Evolutionary conservation across 2,888 invertebrate species (phyloP), one percentile per base, ranked within the genome.

Genomic region (Drosophila limbata): DNA sequence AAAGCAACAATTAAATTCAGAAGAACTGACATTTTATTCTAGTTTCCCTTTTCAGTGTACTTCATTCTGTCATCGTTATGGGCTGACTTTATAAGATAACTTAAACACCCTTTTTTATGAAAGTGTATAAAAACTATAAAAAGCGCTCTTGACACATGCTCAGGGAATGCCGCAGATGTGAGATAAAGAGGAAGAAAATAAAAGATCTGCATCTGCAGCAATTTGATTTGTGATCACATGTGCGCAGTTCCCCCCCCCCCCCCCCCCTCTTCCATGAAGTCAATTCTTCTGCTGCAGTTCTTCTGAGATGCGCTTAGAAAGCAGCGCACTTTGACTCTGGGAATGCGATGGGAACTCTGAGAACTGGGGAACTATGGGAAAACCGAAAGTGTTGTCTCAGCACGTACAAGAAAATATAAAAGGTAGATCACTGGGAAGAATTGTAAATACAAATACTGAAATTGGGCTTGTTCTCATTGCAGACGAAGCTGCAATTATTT

Each of bases 211-310:
- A 79, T 55, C 69, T 44, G 69, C 64, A 69, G 40, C 70, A 56
- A 47, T 79, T 79, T 76, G 76, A 79, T 76, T 79, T 79, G 75
- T 75, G 51, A 39, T 40, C 78, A 67, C 10, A 40, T 61, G 74
- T 28, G 40, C 45, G 15, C 33, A n/a, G 37, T 33, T 39, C 42
- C n/a, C 19, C 13, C 9, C 1, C 8, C 21, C 35, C 19, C 42
- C n/a, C 19, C 13, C 9, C 1, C 8, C 21, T 31, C 19, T n/a
- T 9, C 37, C 31, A 4, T 1, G 3, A 37, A 37, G 35, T 19
- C 10, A 19, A 39, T 39, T 47, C 33, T 39, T 47, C 33, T 19
- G 21, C 25, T 63, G 75, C 69, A 69, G 62, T 69, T 74, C 62
- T 68, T 25, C 25, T 28, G 17, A 4, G 62, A 15, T 42, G 53